Base-by-base conservation (phyloP, 2,797 vertebrate genomes). In the Paramormyrops hopkinsi region DNA sequence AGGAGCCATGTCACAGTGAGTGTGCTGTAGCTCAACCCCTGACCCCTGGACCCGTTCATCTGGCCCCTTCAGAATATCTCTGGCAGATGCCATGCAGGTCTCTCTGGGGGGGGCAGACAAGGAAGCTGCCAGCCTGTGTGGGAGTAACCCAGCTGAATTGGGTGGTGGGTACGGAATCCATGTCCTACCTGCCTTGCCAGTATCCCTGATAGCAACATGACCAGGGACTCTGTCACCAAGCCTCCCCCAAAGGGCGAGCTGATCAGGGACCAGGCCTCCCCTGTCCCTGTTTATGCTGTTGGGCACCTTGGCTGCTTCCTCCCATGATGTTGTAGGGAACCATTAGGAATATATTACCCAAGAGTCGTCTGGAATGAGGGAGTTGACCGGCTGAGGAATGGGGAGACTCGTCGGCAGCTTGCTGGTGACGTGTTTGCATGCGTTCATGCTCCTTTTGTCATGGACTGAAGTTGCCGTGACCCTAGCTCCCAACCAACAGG, bases 1-100 rank as follows among this genome's bases (percentile, higher is more conserved):
- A 93, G 97, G 97, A 98, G 94, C 93, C 94, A 98, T 99, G 98
- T 97, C 98, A 93, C 97, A 98, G 98, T 99, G 97, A 93, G 98
- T 98, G 85, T 90, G 50, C 90, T 90, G 91, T 89, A 87, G 89
- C 89, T n/a, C 84, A 46, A 84, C 85, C 79, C 69, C 22, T 87
- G 90, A 90, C 87, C 88, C 62, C 62, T 89, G 76, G 76, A 59
- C 25, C 25, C 25, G 82, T 89, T 84, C 90, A 8, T 17, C 25
- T 88, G 65, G 90, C 89, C 83, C 19, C n/a, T 84, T 84, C 46
- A 84, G 73, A n/a, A 79, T 41, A 44, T 79, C 37, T 2, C 73
- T 79, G 37, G 37, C 69, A 76, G 22, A 65, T 65, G 62, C 65
- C 19, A 82, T 17, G 14, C 41, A 82, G 76, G 7, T 82, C 76